Conservation (phyloP, 2,888 invertebrate genomes). For the Drosophila setosimentum region DNA sequence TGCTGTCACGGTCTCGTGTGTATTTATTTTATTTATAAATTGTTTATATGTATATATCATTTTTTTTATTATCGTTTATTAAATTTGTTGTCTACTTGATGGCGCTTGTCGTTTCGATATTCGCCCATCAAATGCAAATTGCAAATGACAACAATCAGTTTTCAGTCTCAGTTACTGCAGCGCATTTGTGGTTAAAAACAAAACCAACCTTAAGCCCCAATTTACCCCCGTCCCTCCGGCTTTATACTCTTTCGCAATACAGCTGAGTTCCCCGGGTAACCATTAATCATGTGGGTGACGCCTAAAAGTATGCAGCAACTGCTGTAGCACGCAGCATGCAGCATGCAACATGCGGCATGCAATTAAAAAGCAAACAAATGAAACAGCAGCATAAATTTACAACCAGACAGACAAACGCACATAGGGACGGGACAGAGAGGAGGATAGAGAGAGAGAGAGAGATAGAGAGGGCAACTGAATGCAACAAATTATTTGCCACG, state of each 20-base stretch:
- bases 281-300: slow-evolving; percentile 73
- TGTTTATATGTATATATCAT: not conserved
- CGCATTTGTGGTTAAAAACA: slow-evolving; percentile 61
- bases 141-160: slow-evolving; percentile 77
- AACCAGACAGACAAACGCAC: slow-evolving; percentile 25
- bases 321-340: slow-evolving; percentile 28
- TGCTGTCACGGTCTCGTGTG: not conserved
- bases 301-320: slow-evolving; percentile 65
- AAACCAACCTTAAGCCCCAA: not conserved
- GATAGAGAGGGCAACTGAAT: slow-evolving; percentile 2
- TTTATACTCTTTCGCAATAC: not conserved
- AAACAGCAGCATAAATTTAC: slow-evolving; percentile 65
- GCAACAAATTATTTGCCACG: slow-evolving; percentile 38
- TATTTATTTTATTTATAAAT: not conserved
- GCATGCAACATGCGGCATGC: slow-evolving; percentile 64
- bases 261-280: slow-evolving; percentile 42
- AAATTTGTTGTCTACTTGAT: slow-evolving; percentile 43
- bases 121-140: slow-evolving; percentile 67
- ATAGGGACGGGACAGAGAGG: not conserved
- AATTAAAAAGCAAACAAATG: slow-evolving; percentile 68
- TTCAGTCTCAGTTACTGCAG: slow-evolving; percentile 48
- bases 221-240: not conserved
- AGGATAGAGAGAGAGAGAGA: not conserved
- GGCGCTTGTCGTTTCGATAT: slow-evolving; percentile 59
- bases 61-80: slow-evolving; percentile 22